Percentiles rank a stretch among this genome's conserved stretches.
Conservation (phyloP, 2,888 invertebrate genomes). For the Dasysyrphus tricinctus region DNA sequence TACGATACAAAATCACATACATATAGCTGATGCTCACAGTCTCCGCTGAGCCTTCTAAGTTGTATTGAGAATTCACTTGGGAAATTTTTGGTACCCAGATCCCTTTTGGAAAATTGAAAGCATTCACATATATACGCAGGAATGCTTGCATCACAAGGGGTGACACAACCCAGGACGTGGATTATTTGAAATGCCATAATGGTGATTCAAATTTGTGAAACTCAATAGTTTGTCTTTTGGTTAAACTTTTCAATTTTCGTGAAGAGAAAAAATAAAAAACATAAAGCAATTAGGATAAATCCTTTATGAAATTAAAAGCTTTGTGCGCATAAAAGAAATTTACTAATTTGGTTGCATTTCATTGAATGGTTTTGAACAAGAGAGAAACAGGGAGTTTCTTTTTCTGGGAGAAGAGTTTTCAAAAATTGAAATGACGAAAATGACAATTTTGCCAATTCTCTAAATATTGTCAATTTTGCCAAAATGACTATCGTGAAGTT, state of each 20-base stretch:
- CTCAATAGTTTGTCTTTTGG: slow-evolving; percentile 17
- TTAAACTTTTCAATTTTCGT: slow-evolving; percentile 27
- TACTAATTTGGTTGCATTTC: slow-evolving; percentile 1
- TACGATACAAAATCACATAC: slow-evolving; percentile 19
- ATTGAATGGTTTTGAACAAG: not conserved
- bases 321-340: not conserved
- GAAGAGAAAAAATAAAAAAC: not conserved
- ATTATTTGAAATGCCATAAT: slow-evolving; percentile 41
- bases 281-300: slow-evolving; percentile 12
- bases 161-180: slow-evolving; percentile 25
- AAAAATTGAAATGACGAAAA: too few species aligned
- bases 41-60: not conserved
- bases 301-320: not conserved
- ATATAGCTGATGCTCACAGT: not conserved
- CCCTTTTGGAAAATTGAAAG: slow-evolving; percentile 23
- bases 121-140: not conserved
- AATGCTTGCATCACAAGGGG: not conserved
- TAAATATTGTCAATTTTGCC: too few species aligned
- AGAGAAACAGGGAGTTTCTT: not conserved
- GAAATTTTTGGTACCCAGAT: slow-evolving; percentile 21
- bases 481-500: too few species aligned
- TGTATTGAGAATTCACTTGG: slow-evolving; percentile 8
- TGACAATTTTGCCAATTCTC: too few species aligned
- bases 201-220: slow-evolving; percentile 48
- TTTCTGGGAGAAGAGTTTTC: not conserved